Evolutionary conservation across 2,797 vertebrate species (phyloP), one percentile per base, ranked within the genome.

Genomic region (Pangasius sanitwongsei): DNA sequence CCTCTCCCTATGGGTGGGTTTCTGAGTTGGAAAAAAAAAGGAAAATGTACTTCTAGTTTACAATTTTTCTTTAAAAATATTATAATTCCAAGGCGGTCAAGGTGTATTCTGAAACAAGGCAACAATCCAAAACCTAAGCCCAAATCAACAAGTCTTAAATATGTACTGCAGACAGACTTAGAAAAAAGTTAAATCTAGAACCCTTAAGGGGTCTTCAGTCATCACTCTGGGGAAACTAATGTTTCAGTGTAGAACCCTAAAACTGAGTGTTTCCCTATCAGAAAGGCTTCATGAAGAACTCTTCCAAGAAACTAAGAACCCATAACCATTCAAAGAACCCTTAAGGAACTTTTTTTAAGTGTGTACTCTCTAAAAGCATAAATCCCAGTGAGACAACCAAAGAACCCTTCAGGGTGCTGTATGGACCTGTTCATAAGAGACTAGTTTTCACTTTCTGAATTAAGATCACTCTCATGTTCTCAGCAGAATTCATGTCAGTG

Each of bases 141-240:
- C 70, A 74, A 25, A 74, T 74, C 70, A 78, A 28, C 48, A 50
- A 50, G 6, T n/a, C 75, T 78, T 78, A 78, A 23, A 53, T 78
- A 48, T 18, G 23, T 23, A 48, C 41, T 48, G 28, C 44, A 31
- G 48, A 50, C 25, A 50, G 31, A 28, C 44, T 6, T 75, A 69
- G 15, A 48, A 48, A 75, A 75, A 28, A 12, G 12, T 3, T 75
- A 5, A 50, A 50, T 75, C 23, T 48, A 48, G 25, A 50, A 50
- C 12, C 44, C 41, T 44, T 48, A 44, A 75, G 7, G 3, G 72
- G 37, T 48, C 23, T 50, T 75, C 13, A 57, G 1, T 9, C 31
- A 15, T 55, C 50, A 50, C 1, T 44, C 41, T 75, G 23, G 44
- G 1, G 74, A 55, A 80, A 31, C 50, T 34, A 57, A 20, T 80